Evolutionary conservation across 2,797 vertebrate genomes (phyloP).

Genomic region (Glossophaga mutica): DNA sequence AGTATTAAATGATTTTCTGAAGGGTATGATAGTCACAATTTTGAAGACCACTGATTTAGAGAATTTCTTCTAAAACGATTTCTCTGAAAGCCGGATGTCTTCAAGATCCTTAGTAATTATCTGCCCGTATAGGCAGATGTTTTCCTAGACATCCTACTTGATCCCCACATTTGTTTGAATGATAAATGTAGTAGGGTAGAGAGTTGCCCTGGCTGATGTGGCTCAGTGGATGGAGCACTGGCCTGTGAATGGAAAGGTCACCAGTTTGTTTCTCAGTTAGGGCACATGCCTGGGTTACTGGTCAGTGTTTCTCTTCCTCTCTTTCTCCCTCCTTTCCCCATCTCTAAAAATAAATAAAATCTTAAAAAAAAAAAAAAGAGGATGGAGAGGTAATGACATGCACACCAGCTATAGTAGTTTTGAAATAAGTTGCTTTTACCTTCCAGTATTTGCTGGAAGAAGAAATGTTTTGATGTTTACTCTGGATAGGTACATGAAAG

Average conservation of each 20-base stretch:
- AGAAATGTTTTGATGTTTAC: slow-evolving; percentile 34
- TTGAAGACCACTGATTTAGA: background rate
- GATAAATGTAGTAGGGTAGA: background rate
- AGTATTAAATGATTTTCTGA: background rate
- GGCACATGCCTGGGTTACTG: background rate
- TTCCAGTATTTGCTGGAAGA: slow-evolving; percentile 28
- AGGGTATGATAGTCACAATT: background rate
- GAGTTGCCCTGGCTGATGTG: background rate
- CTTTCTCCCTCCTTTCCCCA: background rate
- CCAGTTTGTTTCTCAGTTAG: background rate
- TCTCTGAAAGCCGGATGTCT: background rate
- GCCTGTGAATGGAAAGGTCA: background rate
- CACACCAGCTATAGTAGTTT: background rate
- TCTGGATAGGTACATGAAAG: background rate
- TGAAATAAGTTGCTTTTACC: background rate
- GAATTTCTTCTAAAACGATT: background rate
- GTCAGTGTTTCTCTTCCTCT: background rate
- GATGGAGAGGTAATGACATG: background rate
- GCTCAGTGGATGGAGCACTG: background rate
- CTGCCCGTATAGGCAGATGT: background rate
- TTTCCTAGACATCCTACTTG: background rate
- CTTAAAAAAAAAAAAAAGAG: background rate
- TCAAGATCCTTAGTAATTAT: background rate
- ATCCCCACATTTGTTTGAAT: background rate
- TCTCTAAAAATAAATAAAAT: background rate